Evolutionary conservation across 1,140 invertebrate genomes (phyloP), one percentile per base, ranked within the genome.

Genomic region (Drosophila arizonae): DNA sequence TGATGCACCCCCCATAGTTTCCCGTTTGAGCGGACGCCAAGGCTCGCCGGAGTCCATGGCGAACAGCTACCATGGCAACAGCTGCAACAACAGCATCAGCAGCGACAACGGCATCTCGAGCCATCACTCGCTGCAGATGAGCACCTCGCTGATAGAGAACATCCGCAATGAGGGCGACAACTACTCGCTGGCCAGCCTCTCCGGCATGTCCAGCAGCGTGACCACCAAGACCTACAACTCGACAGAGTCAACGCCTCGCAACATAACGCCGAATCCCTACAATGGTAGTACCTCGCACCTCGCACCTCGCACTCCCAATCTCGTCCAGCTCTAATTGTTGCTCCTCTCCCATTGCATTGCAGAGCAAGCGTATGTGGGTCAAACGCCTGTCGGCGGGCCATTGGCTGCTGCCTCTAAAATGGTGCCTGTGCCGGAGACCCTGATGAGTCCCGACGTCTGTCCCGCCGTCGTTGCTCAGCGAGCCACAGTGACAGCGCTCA

Each of bases 401-500:
- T 86, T 97, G 55, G 95, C 96, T 86, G 96, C 96, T 43, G 95
- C 96, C 45, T 96, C 95, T 1, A 96, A 96, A 92, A 94, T 97
- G 92, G 95, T 97, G 1, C 96, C 96, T 3, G 96, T 97, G 39
- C 96, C 96, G 8, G 96, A 97, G 86, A 96, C 96, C 1, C 92
- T 97, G 0, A 96, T 96, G 95, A 96, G 96, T 91, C 96, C 96
- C 3, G 95, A 96, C 91, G 96, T 96, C 84, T 92, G 94, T 77
- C 94, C 94, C 66, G 89, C 93, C 15, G 86, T 90, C 48, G 90
- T 88, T 11, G 86, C 89, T 15, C 86, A 92, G 67, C 76, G 82
- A 26, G 78, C 87, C 13, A 81, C 84, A 0, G 90, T 91, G 1
- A 63, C 72, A 5, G 84, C 90, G 0, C 72, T 91, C 8, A 82